phyloP scores from a whole-genome alignment of 1,140 invertebrate genomes.

The Hyphantria cunea region DNA sequence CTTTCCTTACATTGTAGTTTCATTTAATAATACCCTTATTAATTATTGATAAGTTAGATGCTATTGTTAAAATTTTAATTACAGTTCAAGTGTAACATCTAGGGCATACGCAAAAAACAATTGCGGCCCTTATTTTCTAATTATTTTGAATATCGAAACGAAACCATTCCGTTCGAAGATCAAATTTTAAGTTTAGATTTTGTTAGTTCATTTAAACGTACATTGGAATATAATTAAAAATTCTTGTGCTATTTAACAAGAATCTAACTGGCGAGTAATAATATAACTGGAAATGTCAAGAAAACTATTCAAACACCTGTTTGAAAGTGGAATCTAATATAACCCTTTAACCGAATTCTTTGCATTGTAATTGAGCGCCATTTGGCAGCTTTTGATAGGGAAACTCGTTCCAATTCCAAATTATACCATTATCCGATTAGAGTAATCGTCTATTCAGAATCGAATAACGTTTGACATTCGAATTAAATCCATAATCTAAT shows the following conservation, averaged over 20 bases:
- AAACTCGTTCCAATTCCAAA: conserved; percentile 18
- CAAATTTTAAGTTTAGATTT: neutral
- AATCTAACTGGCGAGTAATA: too few species aligned
- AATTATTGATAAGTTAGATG: too few species aligned
- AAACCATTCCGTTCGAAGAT: conserved; percentile 2
- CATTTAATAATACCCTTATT: too few species aligned
- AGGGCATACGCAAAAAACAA: neutral
- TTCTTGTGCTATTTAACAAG: neutral
- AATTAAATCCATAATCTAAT: conserved; percentile 15
- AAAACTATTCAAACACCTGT: conserved; percentile 15
- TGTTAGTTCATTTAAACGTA: neutral
- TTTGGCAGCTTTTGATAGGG: conserved; percentile 13
- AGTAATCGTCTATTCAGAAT: conserved; percentile 10
- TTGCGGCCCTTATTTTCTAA: neutral
- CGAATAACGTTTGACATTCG: conserved; percentile 18
- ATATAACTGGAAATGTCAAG: too few species aligned
- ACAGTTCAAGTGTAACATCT: too few species aligned
- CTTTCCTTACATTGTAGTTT: too few species aligned
- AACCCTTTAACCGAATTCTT: conserved; percentile 26
- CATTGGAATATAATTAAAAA: neutral
- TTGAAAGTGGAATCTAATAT: conserved; percentile 23
- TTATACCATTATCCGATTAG: conserved; percentile 22
- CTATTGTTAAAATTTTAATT: too few species aligned
- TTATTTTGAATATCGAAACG: conserved; percentile 4
- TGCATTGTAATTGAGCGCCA: conserved; percentile 17